Conservation (phyloP, 2,888 invertebrate species). For the Chaetogeoica ovagalla region DNA sequence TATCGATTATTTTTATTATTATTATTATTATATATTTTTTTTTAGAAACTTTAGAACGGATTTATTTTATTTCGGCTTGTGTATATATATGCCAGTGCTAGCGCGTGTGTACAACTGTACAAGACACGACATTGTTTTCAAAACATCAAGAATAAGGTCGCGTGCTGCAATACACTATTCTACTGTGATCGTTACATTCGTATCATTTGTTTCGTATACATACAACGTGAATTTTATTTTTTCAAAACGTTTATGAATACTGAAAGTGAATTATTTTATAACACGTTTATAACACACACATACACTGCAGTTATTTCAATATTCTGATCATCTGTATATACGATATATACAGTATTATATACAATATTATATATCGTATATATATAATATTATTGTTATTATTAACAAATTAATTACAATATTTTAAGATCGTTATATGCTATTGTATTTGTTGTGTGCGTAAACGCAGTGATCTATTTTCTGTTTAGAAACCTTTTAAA, state of each 20-base stretch:
- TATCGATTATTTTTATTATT: background rate
- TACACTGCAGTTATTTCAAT: constrained; percentile 2
- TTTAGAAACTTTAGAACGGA: constrained; percentile 20
- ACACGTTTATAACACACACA: background rate
- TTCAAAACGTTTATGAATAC: background rate
- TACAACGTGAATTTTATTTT: background rate
- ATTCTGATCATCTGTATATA: background rate
- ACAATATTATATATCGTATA: too few species aligned
- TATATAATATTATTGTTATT: too few species aligned
- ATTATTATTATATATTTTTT: background rate
- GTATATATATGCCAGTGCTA: background rate
- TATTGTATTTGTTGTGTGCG: background rate
- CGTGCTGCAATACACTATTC: background rate
- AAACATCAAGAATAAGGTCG: constrained; percentile 28
- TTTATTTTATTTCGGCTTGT: background rate
- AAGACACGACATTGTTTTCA: constrained; percentile 12
- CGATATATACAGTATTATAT: too few species aligned
- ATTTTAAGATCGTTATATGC: background rate
- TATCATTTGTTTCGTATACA: too few species aligned
- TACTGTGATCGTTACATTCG: background rate
- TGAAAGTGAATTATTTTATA: background rate
- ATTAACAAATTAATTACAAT: background rate
- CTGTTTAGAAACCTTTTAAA: background rate
- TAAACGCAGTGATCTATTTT: background rate
- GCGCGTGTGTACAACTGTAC: background rate